These are phyloP conservation scores for Mesopsocus fuscifrons DNA, from an alignment of 2,888 invertebrate species.

Conservation along the genomic window DNA sequence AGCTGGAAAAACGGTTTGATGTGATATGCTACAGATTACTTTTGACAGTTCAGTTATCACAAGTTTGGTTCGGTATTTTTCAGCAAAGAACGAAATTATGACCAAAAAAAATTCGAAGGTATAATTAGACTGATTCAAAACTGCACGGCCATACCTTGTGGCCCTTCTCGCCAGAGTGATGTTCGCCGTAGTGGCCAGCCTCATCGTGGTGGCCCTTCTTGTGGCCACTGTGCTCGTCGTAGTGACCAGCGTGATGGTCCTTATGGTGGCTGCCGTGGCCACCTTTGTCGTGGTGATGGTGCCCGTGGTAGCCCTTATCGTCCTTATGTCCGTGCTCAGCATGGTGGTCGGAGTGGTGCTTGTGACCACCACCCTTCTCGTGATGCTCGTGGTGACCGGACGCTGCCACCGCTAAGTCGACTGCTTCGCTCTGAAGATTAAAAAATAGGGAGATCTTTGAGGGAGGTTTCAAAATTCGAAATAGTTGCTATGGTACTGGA, in stretches of 20 bases:
- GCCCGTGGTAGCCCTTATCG: conserved; percentile 49
- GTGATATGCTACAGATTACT: too few species aligned
- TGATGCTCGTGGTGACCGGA: conserved; percentile 26
- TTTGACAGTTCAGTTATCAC: too few species aligned
- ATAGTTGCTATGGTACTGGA: too few species aligned
- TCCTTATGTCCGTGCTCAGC: conserved; percentile 47
- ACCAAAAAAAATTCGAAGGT: too few species aligned
- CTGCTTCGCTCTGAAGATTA: conserved; percentile 17
- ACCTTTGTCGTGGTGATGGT: conserved; percentile 48
- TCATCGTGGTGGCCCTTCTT: conserved; percentile 43
- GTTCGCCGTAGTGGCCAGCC: conserved; percentile 39
- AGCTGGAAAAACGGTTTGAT: too few species aligned
- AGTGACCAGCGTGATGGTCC: conserved; percentile 50
- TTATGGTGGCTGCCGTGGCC: conserved; percentile 59
- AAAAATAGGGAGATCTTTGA: too few species aligned
- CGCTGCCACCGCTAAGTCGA: conserved; percentile 31
- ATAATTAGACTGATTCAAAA: too few species aligned
- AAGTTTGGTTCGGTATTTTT: too few species aligned
- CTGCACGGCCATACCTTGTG: too few species aligned
- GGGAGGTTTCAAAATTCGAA: too few species aligned
- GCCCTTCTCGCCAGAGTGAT: conserved; percentile 46
- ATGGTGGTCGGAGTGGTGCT: conserved; percentile 43
- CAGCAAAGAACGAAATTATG: too few species aligned
- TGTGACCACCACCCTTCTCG: conserved; percentile 44
- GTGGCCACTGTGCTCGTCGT: conserved; percentile 41